Evolutionary conservation across 1,140 invertebrate species (phyloP), one percentile per base, ranked within the genome.

Genomic region (Eriocheir sinensis): DNA sequence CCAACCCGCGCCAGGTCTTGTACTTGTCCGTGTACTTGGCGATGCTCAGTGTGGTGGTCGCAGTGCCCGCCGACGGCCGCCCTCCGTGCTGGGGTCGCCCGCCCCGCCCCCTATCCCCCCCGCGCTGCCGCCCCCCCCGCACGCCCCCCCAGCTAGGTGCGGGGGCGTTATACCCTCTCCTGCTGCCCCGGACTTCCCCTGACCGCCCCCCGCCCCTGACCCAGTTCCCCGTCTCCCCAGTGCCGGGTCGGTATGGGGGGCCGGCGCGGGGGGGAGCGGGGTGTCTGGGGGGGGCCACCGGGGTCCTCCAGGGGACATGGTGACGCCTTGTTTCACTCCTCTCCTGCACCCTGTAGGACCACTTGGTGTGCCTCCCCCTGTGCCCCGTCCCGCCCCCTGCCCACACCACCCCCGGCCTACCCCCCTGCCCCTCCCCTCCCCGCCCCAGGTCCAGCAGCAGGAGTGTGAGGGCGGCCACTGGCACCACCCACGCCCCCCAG

Each of bases 1-100:
- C 89, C 89, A 94, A 91, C 89, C 94, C 94, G 44, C 48, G 89
- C 94, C 94, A 94, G 41, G 85, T 92, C 89, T 94, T 94, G 94
- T 91, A 91, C 40, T 30, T 86, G 83, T 94, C 94, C 38, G 93
- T 91, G 89, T 94, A 94, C 53, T 91, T 94, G 94, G 89, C 92
- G 72, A 89, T 36, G 53, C 80, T 32, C 89, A 38, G 80, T 85
- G 90, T 91, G 34, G 90, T 91, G 53, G 94, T 30, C 36, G 32
- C 85, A 27, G 86, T 44, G 53, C 83, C 89, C n/a, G 41, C 44
- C 79, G 93, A 86, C 30, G 93, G 86, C 40, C 60, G 60, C 60
- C 41, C 36, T 38, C 34, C 86, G 38, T 94, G 86, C 38, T 89
- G 44, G 83, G 93, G 85, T 38, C 93, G 93, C 34, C 83, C 40